Evolutionary conservation across 2,797 vertebrate species (phyloP).

Genomic region (Phataginus tetradactyla): DNA sequence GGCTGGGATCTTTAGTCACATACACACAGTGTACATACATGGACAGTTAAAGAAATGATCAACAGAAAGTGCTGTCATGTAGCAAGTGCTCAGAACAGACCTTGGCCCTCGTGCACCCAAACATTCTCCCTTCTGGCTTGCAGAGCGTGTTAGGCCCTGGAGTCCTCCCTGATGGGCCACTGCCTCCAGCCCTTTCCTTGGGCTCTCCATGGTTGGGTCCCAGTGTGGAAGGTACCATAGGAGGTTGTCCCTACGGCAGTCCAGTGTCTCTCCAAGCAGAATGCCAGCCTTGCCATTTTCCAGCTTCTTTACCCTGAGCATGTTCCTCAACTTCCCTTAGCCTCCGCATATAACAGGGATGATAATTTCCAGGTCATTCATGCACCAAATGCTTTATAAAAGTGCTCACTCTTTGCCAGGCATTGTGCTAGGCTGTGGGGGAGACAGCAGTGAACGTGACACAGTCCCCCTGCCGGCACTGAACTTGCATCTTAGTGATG

Average conservation of each 20-base stretch:
- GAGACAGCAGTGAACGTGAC: not conserved
- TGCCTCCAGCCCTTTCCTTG: not conserved
- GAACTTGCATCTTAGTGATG: not conserved
- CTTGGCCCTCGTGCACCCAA: not conserved
- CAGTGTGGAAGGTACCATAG: not conserved
- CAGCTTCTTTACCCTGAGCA: not conserved
- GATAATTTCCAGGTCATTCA: not conserved
- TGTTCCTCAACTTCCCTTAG: not conserved
- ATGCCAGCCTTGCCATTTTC: not conserved
- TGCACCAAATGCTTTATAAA: not conserved
- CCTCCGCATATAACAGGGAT: not conserved
- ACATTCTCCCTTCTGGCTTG: not conserved
- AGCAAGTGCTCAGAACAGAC: not conserved
- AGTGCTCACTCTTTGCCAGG: not conserved
- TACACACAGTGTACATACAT: accelerated
- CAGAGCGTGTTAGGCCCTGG: not conserved
- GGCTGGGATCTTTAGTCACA: no score
- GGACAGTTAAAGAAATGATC: not conserved
- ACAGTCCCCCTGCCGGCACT: not conserved
- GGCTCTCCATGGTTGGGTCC: not conserved
- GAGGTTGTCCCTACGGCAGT: not conserved
- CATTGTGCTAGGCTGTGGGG: not conserved
- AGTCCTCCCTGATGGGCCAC: not conserved
- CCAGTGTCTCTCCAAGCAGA: not conserved
- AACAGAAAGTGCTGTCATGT: not conserved